phyloP scores from a whole-genome alignment of 2,888 invertebrate genomes.

The Oligia fasciuncula region DNA sequence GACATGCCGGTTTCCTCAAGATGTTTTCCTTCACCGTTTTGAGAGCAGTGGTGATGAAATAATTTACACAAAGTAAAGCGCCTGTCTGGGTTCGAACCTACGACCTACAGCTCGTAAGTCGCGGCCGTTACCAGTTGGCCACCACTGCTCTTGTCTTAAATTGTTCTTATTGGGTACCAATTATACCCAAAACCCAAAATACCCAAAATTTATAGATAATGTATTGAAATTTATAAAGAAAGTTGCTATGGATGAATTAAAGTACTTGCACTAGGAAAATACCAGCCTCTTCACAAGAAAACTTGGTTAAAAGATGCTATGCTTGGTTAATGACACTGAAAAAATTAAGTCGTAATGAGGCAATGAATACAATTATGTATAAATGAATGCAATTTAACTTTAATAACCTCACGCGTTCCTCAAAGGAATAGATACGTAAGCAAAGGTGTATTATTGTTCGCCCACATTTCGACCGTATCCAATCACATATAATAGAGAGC shows the following conservation, averaged over 20 bases:
- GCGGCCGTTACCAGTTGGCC: no score
- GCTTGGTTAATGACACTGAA: not conserved
- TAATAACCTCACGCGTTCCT: constrained; percentile 11
- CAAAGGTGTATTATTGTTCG: constrained; percentile 43
- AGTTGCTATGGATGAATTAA: not conserved
- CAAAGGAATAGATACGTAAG: constrained; percentile 30
- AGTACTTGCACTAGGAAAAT: not conserved
- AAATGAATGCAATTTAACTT: constrained; percentile 32
- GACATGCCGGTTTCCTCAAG: no score
- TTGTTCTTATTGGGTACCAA: constrained; percentile 11
- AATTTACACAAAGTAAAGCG: no score
- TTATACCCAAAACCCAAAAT: not conserved
- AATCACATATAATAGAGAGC: constrained; percentile 18
- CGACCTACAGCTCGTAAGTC: no score
- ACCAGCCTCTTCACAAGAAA: no score
- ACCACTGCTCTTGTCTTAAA: no score
- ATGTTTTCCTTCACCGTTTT: no score
- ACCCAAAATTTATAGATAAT: not conserved
- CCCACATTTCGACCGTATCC: constrained; percentile 14
- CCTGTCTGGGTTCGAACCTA: no score
- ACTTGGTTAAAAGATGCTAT: no score
- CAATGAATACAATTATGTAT: not conserved
- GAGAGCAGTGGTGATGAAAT: no score
- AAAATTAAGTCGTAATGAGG: not conserved
- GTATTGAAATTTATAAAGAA: not conserved